Conservation (phyloP, 2,888 invertebrate genomes). For the Barypeithes pellucidus region DNA sequence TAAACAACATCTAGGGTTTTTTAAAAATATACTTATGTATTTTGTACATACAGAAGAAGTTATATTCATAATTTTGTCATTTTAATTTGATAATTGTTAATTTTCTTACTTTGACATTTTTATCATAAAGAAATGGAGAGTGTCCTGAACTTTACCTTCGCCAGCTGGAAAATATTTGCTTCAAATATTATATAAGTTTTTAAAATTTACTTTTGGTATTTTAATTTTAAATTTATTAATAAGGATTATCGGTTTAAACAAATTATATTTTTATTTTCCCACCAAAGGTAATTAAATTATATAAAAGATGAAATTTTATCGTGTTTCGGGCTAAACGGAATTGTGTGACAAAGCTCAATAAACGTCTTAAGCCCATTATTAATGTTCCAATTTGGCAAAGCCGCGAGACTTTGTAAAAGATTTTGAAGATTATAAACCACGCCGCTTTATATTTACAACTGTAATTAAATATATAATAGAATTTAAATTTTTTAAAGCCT, state of each 20-base stretch:
- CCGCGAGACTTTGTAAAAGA: background rate
- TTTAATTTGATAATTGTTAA: too few relatives aligned
- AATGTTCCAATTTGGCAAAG: conserved; percentile 16
- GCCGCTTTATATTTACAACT: background rate
- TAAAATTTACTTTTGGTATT: too few relatives aligned
- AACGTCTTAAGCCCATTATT: conserved; percentile 2
- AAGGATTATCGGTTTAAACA: background rate
- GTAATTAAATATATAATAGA: background rate
- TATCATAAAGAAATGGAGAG: too few relatives aligned
- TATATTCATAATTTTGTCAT: too few relatives aligned
- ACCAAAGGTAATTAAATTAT: conserved; percentile 1
- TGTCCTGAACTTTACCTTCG: too few relatives aligned
- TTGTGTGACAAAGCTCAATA: conserved; percentile 14
- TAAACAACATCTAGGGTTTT: too few relatives aligned
- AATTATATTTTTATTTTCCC: background rate
- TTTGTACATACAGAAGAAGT: too few relatives aligned
- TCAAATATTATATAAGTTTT: too few relatives aligned
- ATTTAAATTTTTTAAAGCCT: background rate
- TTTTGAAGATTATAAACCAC: conserved; percentile 14
- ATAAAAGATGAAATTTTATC: conserved; percentile 12
- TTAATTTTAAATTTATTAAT: too few relatives aligned
- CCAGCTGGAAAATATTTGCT: too few relatives aligned
- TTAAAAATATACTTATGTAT: too few relatives aligned
- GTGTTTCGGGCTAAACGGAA: background rate
- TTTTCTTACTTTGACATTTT: too few relatives aligned